These are phyloP conservation scores for Chloroceryle amazona DNA, from an alignment of 2,797 vertebrate genomes.

Conservation along the genomic window DNA sequence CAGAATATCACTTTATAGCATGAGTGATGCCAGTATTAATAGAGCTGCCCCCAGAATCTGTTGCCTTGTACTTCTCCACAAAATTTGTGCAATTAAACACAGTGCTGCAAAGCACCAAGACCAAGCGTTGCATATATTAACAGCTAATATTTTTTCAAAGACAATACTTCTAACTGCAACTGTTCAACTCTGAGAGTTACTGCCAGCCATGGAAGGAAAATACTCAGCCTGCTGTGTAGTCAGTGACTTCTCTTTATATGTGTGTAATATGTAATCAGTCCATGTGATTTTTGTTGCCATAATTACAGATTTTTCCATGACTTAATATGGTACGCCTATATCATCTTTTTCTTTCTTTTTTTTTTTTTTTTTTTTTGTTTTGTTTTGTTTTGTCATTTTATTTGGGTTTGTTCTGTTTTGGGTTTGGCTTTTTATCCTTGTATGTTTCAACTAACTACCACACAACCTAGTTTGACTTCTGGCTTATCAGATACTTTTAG, in stretches of 20 bases:
- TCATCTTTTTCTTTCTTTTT: background rate
- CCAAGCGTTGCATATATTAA: background rate
- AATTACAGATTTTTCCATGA: background rate
- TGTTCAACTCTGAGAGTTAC: background rate
- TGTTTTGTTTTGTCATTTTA: too few relatives aligned
- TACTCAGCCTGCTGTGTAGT: background rate
- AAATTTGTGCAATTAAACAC: background rate
- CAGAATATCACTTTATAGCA: background rate
- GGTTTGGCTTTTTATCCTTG: background rate
- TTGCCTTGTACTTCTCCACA: background rate
- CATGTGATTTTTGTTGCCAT: background rate
- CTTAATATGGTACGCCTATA: background rate
- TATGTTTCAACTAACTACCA: background rate
- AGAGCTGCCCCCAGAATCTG: background rate
- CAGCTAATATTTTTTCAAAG: background rate
- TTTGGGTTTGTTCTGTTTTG: too few relatives aligned
- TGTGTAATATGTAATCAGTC: background rate
- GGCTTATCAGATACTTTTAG: background rate
- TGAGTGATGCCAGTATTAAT: background rate
- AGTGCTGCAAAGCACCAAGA: background rate
- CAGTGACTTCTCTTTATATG: background rate
- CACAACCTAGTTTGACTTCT: background rate
- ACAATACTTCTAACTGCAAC: background rate
- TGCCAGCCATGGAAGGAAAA: background rate
- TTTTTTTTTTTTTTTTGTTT: background rate